Conservation (phyloP, 2,797 vertebrate species). For the Tachyglossus aculeatus region DNA sequence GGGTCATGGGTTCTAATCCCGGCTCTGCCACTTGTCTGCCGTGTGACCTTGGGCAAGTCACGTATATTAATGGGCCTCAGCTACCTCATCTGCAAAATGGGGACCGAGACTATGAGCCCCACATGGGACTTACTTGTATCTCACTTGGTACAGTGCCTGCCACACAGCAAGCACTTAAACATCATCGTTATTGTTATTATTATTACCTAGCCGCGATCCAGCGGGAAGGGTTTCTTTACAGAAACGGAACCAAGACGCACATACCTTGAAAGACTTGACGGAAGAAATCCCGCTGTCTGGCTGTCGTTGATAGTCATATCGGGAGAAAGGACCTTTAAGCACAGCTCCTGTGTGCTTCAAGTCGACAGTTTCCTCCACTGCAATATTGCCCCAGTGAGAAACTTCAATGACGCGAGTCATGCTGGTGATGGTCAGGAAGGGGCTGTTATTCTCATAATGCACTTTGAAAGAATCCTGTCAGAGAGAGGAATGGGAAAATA, state of each 20-base stretch:
- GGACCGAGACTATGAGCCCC: too few relatives aligned
- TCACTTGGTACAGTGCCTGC: too few relatives aligned
- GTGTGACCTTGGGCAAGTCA: too few relatives aligned
- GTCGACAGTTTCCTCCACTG: constrained; percentile 94
- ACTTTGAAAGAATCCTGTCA: constrained; percentile 89
- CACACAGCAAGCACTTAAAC: too few relatives aligned
- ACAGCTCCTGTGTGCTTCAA: constrained; percentile 93
- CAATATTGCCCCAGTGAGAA: constrained; percentile 99
- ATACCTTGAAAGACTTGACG: constrained; percentile 96
- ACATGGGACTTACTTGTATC: too few relatives aligned
- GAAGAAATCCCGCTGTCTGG: constrained; percentile 98
- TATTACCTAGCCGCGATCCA: too few relatives aligned
- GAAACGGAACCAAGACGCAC: not conserved
- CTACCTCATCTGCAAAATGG: too few relatives aligned
- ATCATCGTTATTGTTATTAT: too few relatives aligned
- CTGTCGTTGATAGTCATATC: constrained; percentile 98
- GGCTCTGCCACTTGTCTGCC: too few relatives aligned
- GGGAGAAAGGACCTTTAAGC: constrained; percentile 95
- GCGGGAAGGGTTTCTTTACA: not conserved
- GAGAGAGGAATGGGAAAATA: not conserved
- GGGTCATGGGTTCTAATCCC: too few relatives aligned
- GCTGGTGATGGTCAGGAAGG: constrained; percentile 94
- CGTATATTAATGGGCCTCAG: too few relatives aligned
- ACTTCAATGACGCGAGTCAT: constrained; percentile 94
- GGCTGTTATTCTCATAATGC: constrained; percentile 96